A percentile compares a stretch with the other conserved stretches of the same genome.
phyloP scores from a whole-genome alignment of 2,888 invertebrate species.

The Phyllotreta striolata region DNA sequence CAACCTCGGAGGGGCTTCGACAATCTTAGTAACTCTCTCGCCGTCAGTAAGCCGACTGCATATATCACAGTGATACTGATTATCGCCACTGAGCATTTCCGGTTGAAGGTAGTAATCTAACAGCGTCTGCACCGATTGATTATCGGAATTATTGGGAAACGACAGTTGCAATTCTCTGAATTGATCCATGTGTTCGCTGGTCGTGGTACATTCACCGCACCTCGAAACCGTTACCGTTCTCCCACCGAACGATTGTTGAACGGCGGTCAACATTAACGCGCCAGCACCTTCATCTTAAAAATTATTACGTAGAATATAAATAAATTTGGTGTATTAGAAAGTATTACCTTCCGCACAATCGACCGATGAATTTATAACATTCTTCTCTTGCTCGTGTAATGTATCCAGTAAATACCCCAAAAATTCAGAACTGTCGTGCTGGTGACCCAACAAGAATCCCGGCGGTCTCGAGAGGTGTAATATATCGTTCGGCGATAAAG shows the following conservation, averaged over 20 bases:
- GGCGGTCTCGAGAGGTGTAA: slow-evolving; percentile 76
- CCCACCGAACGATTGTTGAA: slow-evolving; percentile 81
- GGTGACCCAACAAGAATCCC: slow-evolving; percentile 78
- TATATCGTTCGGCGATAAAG: slow-evolving; percentile 77
- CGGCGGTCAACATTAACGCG: slow-evolving; percentile 59
- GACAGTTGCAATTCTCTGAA: slow-evolving; percentile 84
- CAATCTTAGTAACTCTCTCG: slow-evolving; percentile 73
- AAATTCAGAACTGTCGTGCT: slow-evolving; percentile 91
- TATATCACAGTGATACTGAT: slow-evolving; percentile 81
- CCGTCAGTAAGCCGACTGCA: slow-evolving; percentile 81
- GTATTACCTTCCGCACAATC: slow-evolving; percentile 38
- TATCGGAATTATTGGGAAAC: slow-evolving; percentile 67
- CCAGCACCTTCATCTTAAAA: slow-evolving; percentile 42
- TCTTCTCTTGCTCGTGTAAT: slow-evolving; percentile 76
- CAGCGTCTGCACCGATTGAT: slow-evolving; percentile 77
- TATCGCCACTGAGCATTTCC: slow-evolving; percentile 81
- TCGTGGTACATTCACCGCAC: slow-evolving; percentile 76
- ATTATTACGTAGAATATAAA: neutral
- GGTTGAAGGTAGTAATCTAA: slow-evolving; percentile 80
- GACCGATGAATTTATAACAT: slow-evolving; percentile 19
- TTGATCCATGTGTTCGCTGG: slow-evolving; percentile 77
- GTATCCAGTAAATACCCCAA: slow-evolving; percentile 76
- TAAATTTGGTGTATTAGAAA: slow-evolving; percentile 4
- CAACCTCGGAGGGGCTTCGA: slow-evolving; percentile 78
- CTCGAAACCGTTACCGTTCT: slow-evolving; percentile 76